Percentiles rank a stretch among this genome's conserved stretches.
phyloP scores from a whole-genome alignment of 1,140 invertebrate genomes.

The Reticulitermes speratus region DNA sequence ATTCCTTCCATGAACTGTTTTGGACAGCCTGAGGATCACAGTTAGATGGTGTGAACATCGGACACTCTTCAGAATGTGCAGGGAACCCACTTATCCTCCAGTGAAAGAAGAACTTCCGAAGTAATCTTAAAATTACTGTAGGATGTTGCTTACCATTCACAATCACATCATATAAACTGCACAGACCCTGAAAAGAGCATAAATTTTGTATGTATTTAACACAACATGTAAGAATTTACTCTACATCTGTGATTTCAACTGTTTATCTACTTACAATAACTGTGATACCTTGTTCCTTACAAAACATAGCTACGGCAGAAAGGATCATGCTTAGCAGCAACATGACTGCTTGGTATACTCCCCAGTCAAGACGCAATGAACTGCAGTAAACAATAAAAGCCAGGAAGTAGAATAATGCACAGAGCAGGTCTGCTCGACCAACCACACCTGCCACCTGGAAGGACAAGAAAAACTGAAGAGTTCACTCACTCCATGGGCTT shows the following conservation, averaged over 20 bases:
- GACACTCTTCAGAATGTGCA: not conserved
- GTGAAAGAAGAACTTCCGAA: not conserved
- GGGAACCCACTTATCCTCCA: not conserved
- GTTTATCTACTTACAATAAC: conserved; percentile 65
- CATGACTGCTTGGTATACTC: not conserved
- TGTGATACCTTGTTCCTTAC: conserved; percentile 92
- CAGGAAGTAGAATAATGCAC: conserved; percentile 73
- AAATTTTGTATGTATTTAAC: not conserved
- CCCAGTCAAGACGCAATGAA: conserved; percentile 47
- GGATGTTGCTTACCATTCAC: not conserved
- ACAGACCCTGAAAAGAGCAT: conserved; percentile 65
- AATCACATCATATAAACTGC: conserved; percentile 67
- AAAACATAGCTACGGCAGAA: conserved; percentile 71
- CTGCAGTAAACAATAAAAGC: conserved; percentile 65
- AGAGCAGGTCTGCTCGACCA: conserved; percentile 76
- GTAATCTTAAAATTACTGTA: not conserved
- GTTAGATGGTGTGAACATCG: not conserved
- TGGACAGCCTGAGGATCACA: not conserved
- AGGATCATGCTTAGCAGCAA: conserved; percentile 46
- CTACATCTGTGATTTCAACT: not conserved
- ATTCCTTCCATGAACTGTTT: not conserved
- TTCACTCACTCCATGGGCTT: too few relatives aligned
- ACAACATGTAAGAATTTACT: not conserved
- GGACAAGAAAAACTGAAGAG: not conserved
- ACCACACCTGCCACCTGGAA: conserved; percentile 67